Evolutionary conservation across 2,797 vertebrate species (phyloP).

Genomic region (Monodelphis domestica): DNA sequence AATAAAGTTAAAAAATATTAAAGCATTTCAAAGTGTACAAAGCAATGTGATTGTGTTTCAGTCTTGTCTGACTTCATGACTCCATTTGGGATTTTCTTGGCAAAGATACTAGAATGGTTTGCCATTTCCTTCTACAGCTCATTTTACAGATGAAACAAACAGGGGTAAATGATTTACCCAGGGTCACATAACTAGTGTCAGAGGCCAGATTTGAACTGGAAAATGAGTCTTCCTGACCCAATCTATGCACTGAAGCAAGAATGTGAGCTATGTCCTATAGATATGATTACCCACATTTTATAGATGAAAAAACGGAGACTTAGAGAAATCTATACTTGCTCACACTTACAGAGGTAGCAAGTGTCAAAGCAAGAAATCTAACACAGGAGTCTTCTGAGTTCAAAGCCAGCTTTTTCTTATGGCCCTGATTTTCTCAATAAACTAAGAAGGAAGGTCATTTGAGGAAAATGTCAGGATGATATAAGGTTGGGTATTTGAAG

Average conservation of each 20-base stretch:
- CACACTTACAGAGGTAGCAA: background rate
- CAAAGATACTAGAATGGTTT: too few relatives aligned
- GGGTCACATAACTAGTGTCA: too few relatives aligned
- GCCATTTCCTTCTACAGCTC: too few relatives aligned
- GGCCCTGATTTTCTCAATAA: background rate
- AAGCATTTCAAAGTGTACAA: background rate
- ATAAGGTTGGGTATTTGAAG: background rate
- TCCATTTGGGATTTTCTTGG: too few relatives aligned
- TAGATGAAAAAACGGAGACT: background rate
- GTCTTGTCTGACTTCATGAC: too few relatives aligned
- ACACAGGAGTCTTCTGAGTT: background rate
- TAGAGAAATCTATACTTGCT: background rate
- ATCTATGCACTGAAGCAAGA: too few relatives aligned
- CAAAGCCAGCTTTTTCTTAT: background rate
- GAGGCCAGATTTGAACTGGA: too few relatives aligned
- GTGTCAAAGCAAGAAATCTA: background rate
- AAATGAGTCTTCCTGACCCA: too few relatives aligned
- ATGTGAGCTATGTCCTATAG: background rate
- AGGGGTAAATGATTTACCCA: too few relatives aligned
- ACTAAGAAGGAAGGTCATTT: background rate
- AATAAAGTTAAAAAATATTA: background rate
- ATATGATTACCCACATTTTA: background rate
- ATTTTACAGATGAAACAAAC: too few relatives aligned
- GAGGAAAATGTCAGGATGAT: background rate
- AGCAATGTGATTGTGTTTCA: too few relatives aligned